Evolutionary conservation across 2,888 invertebrate genomes (phyloP), one percentile per base, ranked within the genome.

Genomic region (Galerucella calmariensis): DNA sequence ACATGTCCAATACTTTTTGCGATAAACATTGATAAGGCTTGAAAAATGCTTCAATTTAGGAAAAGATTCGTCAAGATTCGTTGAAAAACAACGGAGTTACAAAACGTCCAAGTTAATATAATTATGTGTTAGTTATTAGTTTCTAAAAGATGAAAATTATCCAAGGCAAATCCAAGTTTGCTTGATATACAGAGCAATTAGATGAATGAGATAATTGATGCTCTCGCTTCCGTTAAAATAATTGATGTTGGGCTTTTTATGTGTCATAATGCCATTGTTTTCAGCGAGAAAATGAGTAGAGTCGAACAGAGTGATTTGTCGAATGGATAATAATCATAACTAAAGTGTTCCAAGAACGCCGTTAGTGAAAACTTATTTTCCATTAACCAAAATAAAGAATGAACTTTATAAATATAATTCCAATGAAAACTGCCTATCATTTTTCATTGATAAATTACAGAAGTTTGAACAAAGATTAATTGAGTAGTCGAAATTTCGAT

Each of bases 261-360:
- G 56, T 56, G 56, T 56, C 20, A 56, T 56, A 56, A 56, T 56
- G 16, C 56, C 10, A 10, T 56, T 56, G 56, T 56, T 56, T 56
- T 16, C 56, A 56, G 20, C 35, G 35, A 56, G 56, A 56, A 56
- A 56, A 56, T 53, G n/a, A 16, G 8, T 53, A 2, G 8, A 53
- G 53, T 0, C 56, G 20, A 53, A 16, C 56, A 56, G 2, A 56
- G 20, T 20, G 10, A 56, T 56, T 56, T 20, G 16, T 8, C 1
- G 11, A 56, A 56, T 56, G 20, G n/a, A 53, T 53, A 53, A 16
- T 53, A 14, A 16, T n/a, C 3, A 0, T 0, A n/a, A 10, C 10
- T 10, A 10, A 8, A 16, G 16, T 53, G 16, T 56, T 56, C 16
- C 8, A 56, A 56, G 8, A 16, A 53, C 35, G 8, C 20, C 6